These are phyloP conservation scores for Gymnoscopelus microlampas DNA, from an alignment of 2,797 vertebrate species.

Conservation along the genomic window DNA sequence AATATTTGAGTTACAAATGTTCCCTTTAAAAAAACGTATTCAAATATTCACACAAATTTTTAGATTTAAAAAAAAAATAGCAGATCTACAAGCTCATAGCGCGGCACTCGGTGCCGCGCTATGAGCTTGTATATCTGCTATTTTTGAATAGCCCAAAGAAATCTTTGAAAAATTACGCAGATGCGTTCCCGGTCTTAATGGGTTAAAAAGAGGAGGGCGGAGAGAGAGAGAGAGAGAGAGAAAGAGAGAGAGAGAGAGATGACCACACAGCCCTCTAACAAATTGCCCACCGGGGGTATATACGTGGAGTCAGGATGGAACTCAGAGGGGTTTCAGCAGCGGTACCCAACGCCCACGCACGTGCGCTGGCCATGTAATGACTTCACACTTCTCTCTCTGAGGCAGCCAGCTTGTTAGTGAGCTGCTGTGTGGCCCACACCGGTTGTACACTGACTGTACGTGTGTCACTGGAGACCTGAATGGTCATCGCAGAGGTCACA, in stretches of 20 bases:
- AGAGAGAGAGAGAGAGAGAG: too few relatives aligned
- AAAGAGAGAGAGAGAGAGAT: not conserved
- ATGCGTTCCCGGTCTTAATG: too few relatives aligned
- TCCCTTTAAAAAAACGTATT: too few relatives aligned
- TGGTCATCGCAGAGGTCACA: conserved; percentile 15
- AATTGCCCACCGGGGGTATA: not conserved
- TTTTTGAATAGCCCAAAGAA: too few relatives aligned
- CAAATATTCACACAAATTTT: too few relatives aligned
- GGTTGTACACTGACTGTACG: conserved; percentile 32
- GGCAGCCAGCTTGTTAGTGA: conserved; percentile 46
- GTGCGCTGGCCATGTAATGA: not conserved
- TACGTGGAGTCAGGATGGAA: not conserved
- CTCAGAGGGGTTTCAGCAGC: not conserved
- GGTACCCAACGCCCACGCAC: not conserved
- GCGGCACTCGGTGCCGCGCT: too few relatives aligned
- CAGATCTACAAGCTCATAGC: too few relatives aligned
- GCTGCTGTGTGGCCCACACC: conserved; percentile 17
- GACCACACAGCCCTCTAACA: not conserved
- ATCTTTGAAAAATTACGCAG: too few relatives aligned
- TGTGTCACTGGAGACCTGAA: conserved; percentile 27
- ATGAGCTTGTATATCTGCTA: too few relatives aligned
- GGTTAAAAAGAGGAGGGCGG: too few relatives aligned
- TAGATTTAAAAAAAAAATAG: too few relatives aligned
- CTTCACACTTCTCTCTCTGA: conserved; percentile 1
- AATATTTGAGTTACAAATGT: too few relatives aligned